phyloP scores from a whole-genome alignment of 2,888 invertebrate species.

The Strigamia transsilvanica region DNA sequence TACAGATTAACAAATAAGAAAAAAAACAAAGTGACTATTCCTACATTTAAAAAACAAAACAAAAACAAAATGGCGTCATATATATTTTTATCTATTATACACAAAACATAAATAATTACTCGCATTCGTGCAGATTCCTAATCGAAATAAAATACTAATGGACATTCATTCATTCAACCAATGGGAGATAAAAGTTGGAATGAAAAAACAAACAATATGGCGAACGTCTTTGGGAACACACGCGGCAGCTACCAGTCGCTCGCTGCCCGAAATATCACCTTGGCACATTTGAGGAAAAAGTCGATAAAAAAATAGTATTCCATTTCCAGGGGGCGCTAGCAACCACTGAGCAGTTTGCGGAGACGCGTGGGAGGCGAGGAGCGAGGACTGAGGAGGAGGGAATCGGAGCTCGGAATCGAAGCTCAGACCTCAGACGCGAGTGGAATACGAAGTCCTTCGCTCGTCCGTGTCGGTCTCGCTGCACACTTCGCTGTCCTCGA shows the following conservation, averaged over 20 bases:
- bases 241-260: not conserved
- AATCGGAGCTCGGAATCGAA: not conserved
- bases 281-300: constrained; percentile 40
- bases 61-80: not conserved
- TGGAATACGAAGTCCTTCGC: constrained; percentile 26
- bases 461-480: constrained; percentile 60
- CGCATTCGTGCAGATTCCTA: not conserved
- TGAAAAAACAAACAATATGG: not conserved
- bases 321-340: not conserved
- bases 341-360: constrained; percentile 32
- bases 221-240: not conserved
- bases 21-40: not conserved
- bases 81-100: not conserved
- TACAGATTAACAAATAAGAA: constrained; percentile 41
- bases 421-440: constrained; percentile 13
- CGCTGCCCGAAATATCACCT: not conserved
- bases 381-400: not conserved
- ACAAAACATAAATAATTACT: constrained; percentile 23
- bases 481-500: constrained; percentile 71
- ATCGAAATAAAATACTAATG: not conserved
- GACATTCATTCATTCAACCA: not conserved
- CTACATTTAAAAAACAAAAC: too few relatives aligned
- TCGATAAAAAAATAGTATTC: constrained; percentile 14
- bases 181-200: constrained; percentile 16
- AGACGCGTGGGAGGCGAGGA: too few relatives aligned